Conservation (phyloP, 2,797 vertebrate genomes). For the Champsocephalus gunnari region DNA sequence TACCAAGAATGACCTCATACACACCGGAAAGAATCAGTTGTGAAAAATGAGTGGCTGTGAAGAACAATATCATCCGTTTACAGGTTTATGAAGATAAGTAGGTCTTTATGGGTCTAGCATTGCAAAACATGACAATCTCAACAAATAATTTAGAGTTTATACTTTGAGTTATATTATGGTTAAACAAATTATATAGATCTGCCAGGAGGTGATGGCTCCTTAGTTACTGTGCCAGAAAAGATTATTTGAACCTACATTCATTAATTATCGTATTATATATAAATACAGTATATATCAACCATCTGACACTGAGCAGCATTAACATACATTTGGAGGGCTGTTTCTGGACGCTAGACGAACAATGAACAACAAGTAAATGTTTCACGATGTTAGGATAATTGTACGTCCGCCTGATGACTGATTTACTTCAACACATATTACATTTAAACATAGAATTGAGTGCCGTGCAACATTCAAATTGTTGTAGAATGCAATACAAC, state of each 20-base stretch:
- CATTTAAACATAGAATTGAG: background rate
- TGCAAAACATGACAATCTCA: background rate
- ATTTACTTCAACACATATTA: background rate
- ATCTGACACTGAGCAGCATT: background rate
- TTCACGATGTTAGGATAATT: background rate
- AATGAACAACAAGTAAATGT: background rate
- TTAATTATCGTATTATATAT: background rate
- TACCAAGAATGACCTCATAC: slow-evolving; percentile 3
- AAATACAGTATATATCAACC: background rate
- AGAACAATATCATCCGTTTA: background rate
- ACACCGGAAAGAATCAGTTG: slow-evolving; percentile 11
- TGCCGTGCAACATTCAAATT: too few species aligned
- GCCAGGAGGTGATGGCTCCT: background rate
- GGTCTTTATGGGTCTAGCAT: background rate
- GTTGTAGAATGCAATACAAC: background rate
- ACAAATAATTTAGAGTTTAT: background rate
- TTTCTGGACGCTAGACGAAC: background rate
- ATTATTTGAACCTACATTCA: too few species aligned
- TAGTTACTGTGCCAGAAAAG: background rate
- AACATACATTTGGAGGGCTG: background rate
- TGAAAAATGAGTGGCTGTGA: background rate
- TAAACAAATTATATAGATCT: background rate
- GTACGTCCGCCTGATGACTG: background rate
- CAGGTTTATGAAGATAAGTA: background rate
- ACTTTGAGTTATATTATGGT: background rate